Evolutionary conservation across 2,113 vertebrate species (phyloP).

Genomic region (Lampris megalopsis): DNA sequence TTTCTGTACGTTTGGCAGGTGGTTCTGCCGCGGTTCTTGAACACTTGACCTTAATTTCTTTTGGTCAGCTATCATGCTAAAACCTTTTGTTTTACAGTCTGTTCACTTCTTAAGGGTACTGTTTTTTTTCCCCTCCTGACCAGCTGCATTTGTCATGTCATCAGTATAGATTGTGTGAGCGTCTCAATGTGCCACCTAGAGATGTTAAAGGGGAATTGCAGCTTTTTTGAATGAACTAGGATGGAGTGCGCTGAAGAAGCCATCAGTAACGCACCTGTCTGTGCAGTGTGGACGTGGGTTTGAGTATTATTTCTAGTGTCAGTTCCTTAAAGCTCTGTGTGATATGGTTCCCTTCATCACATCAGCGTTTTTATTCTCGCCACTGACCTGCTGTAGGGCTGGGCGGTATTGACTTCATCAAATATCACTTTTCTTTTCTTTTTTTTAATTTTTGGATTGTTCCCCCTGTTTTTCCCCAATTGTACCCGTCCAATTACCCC

Average conservation of each 20-base stretch:
- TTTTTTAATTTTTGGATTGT: too few relatives aligned
- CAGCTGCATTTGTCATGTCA: slow-evolving; percentile 25
- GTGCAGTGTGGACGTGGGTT: slow-evolving; percentile 45
- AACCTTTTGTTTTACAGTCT: too few relatives aligned
- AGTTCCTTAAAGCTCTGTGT: slow-evolving; percentile 9
- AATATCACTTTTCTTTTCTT: too few relatives aligned
- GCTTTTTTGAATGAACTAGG: slow-evolving; percentile 56
- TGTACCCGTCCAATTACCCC: too few relatives aligned
- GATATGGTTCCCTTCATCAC: background rate
- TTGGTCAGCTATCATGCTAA: too few relatives aligned
- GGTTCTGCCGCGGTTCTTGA: slow-evolving; percentile 64
- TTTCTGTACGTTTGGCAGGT: slow-evolving; percentile 69
- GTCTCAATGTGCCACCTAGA: slow-evolving; percentile 68
- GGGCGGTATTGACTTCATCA: too few relatives aligned
- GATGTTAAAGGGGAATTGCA: slow-evolving; percentile 56
- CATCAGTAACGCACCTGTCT: slow-evolving; percentile 35
- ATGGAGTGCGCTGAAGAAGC: slow-evolving; percentile 70
- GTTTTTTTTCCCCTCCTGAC: slow-evolving; percentile 30
- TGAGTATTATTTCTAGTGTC: slow-evolving; percentile 23
- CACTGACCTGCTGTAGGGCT: slow-evolving; percentile 26
- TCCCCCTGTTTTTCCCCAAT: too few relatives aligned
- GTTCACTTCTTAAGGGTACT: too few relatives aligned
- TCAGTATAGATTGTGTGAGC: slow-evolving; percentile 5
- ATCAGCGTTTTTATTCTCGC: slow-evolving; percentile 1
- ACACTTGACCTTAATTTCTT: slow-evolving; percentile 28